Conservation (phyloP, 1,140 invertebrate genomes). For the Drepana arcuata region DNA sequence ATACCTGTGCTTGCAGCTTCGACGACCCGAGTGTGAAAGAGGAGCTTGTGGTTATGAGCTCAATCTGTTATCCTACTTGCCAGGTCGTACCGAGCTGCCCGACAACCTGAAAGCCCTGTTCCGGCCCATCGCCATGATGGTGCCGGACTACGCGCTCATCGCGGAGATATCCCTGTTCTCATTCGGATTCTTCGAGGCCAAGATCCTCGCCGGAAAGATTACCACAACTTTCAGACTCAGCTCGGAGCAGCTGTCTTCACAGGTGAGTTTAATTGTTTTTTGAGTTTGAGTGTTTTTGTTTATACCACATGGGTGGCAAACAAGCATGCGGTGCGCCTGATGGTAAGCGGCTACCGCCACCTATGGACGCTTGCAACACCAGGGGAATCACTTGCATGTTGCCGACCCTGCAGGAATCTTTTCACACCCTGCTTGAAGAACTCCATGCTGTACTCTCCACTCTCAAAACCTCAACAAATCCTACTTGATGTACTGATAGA, state of each 20-base stretch:
- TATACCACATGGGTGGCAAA: not conserved
- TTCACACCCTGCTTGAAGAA: too few relatives aligned
- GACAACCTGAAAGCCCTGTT: conserved; percentile 94
- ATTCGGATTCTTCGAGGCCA: conserved; percentile 87
- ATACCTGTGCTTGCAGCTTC: too few relatives aligned
- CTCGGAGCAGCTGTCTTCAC: conserved; percentile 89
- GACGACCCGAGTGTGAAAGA: too few relatives aligned
- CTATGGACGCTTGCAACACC: not conserved
- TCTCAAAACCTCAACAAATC: too few relatives aligned
- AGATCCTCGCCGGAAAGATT: conserved; percentile 88
- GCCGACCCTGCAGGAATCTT: too few relatives aligned
- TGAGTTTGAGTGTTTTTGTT: too few relatives aligned
- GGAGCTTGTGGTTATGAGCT: too few relatives aligned
- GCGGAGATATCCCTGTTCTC: conserved; percentile 93
- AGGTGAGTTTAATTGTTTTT: conserved; percentile 35
- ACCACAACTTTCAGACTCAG: conserved; percentile 91
- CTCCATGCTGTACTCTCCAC: too few relatives aligned
- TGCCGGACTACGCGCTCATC: conserved; percentile 93
- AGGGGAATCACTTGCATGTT: too few relatives aligned
- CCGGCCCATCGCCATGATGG: conserved; percentile 96
- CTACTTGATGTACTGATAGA: too few relatives aligned
- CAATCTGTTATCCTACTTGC: too few relatives aligned
- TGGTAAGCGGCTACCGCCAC: not conserved
- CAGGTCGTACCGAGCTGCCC: conserved; percentile 84
- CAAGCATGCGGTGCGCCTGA: not conserved